Percentiles rank a stretch among this genome's conserved stretches.
Conservation (phyloP, 2,797 vertebrate genomes). For the Sparidentex hasta region DNA sequence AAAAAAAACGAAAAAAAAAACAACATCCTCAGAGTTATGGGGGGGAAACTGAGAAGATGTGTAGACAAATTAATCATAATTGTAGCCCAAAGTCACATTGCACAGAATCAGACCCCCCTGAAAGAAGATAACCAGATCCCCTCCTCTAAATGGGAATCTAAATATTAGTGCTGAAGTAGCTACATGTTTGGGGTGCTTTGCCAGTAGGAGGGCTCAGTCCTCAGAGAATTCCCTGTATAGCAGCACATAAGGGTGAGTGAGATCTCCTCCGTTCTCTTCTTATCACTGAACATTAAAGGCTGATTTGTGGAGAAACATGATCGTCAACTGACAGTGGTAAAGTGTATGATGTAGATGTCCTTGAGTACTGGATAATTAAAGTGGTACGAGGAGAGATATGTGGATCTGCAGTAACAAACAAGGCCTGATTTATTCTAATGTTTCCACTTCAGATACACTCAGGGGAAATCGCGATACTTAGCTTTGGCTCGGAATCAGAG, state of each 20-base stretch:
- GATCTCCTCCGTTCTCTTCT: background rate
- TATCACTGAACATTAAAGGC: constrained; percentile 5
- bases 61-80: background rate
- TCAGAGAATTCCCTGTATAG: background rate
- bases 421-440: constrained; percentile 31
- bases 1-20: background rate
- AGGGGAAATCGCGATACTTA: constrained; percentile 30
- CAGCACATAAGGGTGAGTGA: background rate
- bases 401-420: constrained; percentile 18
- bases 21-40: background rate
- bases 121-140: background rate
- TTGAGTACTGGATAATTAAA: constrained; percentile 19
- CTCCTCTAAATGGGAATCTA: background rate
- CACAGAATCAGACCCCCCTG: background rate
- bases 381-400: background rate
- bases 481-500: constrained; percentile 17
- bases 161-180: background rate
- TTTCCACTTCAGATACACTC: constrained; percentile 31
- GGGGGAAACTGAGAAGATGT: too few relatives aligned
- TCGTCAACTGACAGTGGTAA: constrained; percentile 9
- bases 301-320: constrained; percentile 7
- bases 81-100: background rate
- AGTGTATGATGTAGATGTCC: constrained; percentile 10
- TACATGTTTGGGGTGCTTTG: background rate
- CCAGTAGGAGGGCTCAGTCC: background rate